A percentile compares a stretch with the other conserved stretches of the same genome.
Conservation (phyloP, 2,113 vertebrate species). For the Synodontis membranacea region DNA sequence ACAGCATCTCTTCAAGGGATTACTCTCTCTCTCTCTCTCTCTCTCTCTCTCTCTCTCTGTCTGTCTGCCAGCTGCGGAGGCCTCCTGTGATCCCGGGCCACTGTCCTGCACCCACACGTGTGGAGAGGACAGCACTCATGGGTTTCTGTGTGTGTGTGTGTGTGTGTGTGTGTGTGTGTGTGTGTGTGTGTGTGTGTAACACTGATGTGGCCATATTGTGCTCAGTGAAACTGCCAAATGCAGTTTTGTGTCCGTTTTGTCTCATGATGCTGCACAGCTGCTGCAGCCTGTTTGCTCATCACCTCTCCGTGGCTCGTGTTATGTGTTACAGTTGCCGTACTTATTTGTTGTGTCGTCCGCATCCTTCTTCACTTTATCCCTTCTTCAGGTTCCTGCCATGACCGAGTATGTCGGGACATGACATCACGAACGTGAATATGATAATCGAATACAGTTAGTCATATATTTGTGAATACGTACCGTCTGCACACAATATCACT, state of each 20-base stretch:
- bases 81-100: slow-evolving; percentile 51
- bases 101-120: slow-evolving; percentile 56
- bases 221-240: slow-evolving; percentile 57
- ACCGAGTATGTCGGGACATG: not conserved
- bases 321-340: slow-evolving; percentile 26
- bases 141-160: slow-evolving; percentile 29
- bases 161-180: slow-evolving; percentile 17
- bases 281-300: slow-evolving; percentile 20
- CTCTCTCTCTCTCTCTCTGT: slow-evolving; percentile 41
- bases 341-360: slow-evolving; percentile 1
- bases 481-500: not conserved
- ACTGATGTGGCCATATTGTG: slow-evolving; percentile 47
- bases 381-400: not conserved
- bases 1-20: slow-evolving; percentile 52
- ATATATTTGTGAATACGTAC: not conserved
- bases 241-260: slow-evolving; percentile 58
- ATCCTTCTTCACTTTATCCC: not conserved
- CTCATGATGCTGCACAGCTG: slow-evolving; percentile 47
- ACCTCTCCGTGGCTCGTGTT: slow-evolving; percentile 23
- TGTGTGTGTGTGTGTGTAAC: slow-evolving; percentile 31
- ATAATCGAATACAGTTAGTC: not conserved
- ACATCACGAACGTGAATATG: not conserved
- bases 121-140: not conserved
- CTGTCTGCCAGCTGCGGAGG: slow-evolving; percentile 57
- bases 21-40: slow-evolving; percentile 46